Evolutionary conservation across 2,797 vertebrate genomes (phyloP).

Genomic region (Ambastaia sidthimunki): DNA sequence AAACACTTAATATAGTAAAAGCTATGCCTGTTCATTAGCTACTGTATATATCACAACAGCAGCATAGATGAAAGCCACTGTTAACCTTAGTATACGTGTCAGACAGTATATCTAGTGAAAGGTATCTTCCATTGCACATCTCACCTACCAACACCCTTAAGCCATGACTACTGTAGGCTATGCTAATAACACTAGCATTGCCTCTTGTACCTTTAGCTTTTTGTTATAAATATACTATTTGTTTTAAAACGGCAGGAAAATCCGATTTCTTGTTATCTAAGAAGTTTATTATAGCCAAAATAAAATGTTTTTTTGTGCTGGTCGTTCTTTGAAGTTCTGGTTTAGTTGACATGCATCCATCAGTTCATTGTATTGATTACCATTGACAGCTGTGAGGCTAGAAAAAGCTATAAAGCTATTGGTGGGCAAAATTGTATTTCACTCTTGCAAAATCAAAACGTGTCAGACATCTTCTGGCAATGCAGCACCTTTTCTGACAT

Average conservation of each 20-base stretch:
- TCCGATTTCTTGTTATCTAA: neutral
- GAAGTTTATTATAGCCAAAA: neutral
- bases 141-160: neutral
- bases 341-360: slow-evolving; percentile 38
- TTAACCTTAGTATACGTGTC: neutral
- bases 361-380: slow-evolving; percentile 38
- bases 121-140: neutral
- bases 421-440: slow-evolving; percentile 42
- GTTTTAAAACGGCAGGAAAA: neutral
- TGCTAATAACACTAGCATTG: too few species aligned
- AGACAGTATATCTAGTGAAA: neutral
- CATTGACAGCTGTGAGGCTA: slow-evolving; percentile 27
- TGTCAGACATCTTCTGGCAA: slow-evolving; percentile 41
- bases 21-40: too few species aligned
- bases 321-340: slow-evolving; percentile 15
- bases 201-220: too few species aligned
- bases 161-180: neutral
- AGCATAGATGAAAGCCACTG: too few species aligned
- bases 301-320: neutral
- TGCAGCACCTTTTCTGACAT: slow-evolving; percentile 37
- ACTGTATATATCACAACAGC: too few species aligned
- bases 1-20: too few species aligned
- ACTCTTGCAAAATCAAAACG: slow-evolving; percentile 36
- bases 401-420: slow-evolving; percentile 36
- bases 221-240: too few species aligned